Conservation (phyloP, 2,888 invertebrate genomes). For the Metalampra italica region DNA sequence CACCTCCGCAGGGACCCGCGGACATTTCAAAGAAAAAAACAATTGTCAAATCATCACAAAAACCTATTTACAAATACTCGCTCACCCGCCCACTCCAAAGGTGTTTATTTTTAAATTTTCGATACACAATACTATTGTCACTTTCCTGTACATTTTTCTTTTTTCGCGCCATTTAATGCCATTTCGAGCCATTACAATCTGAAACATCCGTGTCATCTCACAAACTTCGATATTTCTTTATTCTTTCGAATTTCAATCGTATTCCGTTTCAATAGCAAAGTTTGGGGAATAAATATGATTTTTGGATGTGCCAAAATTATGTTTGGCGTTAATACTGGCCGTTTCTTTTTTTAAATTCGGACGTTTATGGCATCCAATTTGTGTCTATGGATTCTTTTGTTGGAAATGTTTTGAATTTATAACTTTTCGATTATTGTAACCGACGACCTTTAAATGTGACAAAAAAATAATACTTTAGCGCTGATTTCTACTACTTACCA, state of each 20-base stretch:
- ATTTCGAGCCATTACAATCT: conserved; percentile 53
- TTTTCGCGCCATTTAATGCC: conserved; percentile 73
- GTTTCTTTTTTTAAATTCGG: conserved; percentile 44
- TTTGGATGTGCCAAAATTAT: not conserved
- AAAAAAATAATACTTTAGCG: too few relatives aligned
- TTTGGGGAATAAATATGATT: conserved; percentile 13
- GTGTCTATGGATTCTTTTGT: conserved; percentile 62
- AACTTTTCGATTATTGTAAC: conserved; percentile 27
- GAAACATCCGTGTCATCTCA: conserved; percentile 19
- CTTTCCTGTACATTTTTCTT: conserved; percentile 60
- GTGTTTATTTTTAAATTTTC: conserved; percentile 75
- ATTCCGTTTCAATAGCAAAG: conserved; percentile 19
- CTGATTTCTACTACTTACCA: too few relatives aligned
- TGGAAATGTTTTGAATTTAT: conserved; percentile 41
- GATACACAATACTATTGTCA: conserved; percentile 62
- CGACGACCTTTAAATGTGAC: not conserved
- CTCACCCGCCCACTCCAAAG: conserved; percentile 76
- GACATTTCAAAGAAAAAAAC: conserved; percentile 18
- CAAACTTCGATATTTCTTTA: not conserved
- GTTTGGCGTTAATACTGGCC: conserved; percentile 24
- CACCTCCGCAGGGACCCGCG: conserved; percentile 25
- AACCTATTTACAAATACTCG: conserved; percentile 75
- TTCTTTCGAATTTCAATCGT: not conserved
- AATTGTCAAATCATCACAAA: conserved; percentile 57
- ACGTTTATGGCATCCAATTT: conserved; percentile 70